Percentiles rank a stretch among this genome's conserved stretches.
phyloP scores from a whole-genome alignment of 1,140 invertebrate genomes.

The Anastrepha obliqua region DNA sequence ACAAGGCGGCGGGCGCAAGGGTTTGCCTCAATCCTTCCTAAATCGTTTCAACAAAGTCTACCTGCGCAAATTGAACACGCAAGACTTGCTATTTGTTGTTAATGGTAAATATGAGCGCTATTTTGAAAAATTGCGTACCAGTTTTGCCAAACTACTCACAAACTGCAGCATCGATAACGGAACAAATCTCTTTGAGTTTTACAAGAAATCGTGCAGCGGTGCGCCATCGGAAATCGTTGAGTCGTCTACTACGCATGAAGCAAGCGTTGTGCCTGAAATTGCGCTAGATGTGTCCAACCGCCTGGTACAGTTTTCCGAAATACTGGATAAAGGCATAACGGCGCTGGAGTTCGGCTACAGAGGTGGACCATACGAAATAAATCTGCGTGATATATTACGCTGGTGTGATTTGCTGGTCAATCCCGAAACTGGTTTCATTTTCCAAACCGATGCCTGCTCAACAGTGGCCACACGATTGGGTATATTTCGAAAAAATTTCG shows the following conservation, averaged over 20 bases:
- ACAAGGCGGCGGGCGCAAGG: conserved; percentile 96
- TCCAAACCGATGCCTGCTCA: conserved; percentile 43
- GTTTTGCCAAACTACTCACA: conserved; percentile 27
- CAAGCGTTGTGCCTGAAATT: neutral
- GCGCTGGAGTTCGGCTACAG: conserved; percentile 81
- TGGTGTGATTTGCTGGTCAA: conserved; percentile 85
- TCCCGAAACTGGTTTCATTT: conserved; percentile 64
- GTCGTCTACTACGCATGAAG: neutral
- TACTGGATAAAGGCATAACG: conserved; percentile 81
- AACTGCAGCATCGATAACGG: neutral
- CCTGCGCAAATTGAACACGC: conserved; percentile 84
- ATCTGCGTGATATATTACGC: conserved; percentile 94
- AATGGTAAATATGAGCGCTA: conserved; percentile 65
- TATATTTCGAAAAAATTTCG: conserved; percentile 60
- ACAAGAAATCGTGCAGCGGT: conserved; percentile 10
- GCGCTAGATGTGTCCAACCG: conserved; percentile 77
- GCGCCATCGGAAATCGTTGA: neutral
- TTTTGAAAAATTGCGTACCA: conserved; percentile 61
- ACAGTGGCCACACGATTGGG: neutral
- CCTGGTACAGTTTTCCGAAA: conserved; percentile 89
- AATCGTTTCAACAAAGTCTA: conserved; percentile 99
- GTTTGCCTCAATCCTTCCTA: conserved; percentile 96
- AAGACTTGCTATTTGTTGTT: conserved; percentile 81
- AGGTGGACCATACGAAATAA: conserved; percentile 97
- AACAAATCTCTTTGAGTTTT: conserved; percentile 65